Percentiles rank a stretch among this genome's conserved stretches.
phyloP scores from a whole-genome alignment of 2,888 invertebrate species.

The Sinodicranocentrus sp. region DNA sequence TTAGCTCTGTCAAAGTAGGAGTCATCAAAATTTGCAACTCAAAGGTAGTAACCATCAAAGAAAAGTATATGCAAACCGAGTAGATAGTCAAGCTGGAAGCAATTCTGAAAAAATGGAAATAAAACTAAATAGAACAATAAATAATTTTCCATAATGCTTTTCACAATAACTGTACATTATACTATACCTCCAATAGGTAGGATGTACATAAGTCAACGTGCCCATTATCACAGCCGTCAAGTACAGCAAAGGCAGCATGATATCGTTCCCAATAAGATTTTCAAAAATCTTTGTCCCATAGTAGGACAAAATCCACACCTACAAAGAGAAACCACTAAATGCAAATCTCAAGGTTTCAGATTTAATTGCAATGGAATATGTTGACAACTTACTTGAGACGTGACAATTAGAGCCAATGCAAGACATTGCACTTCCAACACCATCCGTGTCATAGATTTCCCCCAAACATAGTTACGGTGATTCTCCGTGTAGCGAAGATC shows the following conservation, averaged over 20 bases:
- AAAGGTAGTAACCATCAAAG: conserved; percentile 29
- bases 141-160: too few species aligned
- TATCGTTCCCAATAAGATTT: conserved; percentile 40
- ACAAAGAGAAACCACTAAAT: background rate
- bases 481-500: conserved; percentile 33
- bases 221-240: conserved; percentile 31
- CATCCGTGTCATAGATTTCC: conserved; percentile 52
- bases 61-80: conserved; percentile 35
- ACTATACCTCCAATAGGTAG: conserved; percentile 62
- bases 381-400: conserved; percentile 33
- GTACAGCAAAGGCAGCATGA: conserved; percentile 45
- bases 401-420: conserved; percentile 42
- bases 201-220: conserved; percentile 37
- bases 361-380: background rate
- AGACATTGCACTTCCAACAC: conserved; percentile 54
- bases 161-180: background rate
- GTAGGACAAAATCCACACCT: conserved; percentile 47
- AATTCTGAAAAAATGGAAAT: conserved; percentile 29
- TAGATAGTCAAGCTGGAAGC: conserved; percentile 40
- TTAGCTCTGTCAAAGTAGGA: conserved; percentile 26
- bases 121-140: background rate
- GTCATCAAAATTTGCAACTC: conserved; percentile 33
- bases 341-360: too few species aligned
- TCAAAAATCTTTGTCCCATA: conserved; percentile 44
- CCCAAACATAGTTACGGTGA: conserved; percentile 35